These are phyloP conservation scores for Torymus tubicola DNA, from an alignment of 2,888 invertebrate genomes.

Conservation along the genomic window DNA sequence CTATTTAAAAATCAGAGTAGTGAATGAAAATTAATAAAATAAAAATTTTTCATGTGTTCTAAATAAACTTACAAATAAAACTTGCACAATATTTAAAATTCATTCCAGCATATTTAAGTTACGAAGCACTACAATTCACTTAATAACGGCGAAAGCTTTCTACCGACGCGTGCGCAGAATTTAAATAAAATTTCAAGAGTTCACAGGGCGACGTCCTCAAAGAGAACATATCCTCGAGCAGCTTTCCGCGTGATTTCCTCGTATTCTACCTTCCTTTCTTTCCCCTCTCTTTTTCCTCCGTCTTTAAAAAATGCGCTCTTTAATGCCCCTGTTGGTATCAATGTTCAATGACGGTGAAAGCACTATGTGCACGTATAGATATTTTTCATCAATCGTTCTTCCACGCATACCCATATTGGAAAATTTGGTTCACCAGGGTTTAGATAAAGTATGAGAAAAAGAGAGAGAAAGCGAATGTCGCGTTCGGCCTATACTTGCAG, in stretches of 20 bases:
- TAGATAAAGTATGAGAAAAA: constrained; percentile 7
- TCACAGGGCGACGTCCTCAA: constrained; percentile 13
- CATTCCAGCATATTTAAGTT: no score
- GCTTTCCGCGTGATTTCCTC: constrained; percentile 36
- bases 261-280: constrained; percentile 10
- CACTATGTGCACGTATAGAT: neutral
- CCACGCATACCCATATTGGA: constrained; percentile 5
- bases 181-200: constrained; percentile 38
- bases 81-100: no score
- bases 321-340: constrained; percentile 27
- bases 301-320: constrained; percentile 29
- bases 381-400: neutral
- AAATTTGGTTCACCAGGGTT: constrained; percentile 48
- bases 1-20: no score
- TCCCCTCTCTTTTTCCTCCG: neutral
- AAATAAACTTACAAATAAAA: no score
- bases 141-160: constrained; percentile 1
- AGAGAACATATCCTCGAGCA: constrained; percentile 25
- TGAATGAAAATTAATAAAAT: neutral
- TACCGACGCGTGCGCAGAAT: neutral
- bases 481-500: constrained; percentile 56
- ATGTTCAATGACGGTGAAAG: neutral
- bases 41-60: neutral
- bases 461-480: constrained; percentile 39
- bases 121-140: neutral